Conservation (phyloP, 2,113 vertebrate species). For the Eublepharis macularius region DNA sequence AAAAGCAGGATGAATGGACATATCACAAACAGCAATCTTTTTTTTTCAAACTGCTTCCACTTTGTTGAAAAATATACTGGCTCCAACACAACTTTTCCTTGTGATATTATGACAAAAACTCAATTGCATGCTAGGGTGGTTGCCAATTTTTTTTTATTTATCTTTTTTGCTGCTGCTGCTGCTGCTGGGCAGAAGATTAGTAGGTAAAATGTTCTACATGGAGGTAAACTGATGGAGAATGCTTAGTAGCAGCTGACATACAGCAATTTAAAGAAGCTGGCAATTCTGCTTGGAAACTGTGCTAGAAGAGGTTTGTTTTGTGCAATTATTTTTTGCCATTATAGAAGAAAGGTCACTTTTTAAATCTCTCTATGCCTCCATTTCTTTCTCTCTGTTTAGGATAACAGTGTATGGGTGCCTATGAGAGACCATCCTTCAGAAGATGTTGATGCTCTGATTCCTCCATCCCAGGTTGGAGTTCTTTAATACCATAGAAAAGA, state of each 20-base stretch:
- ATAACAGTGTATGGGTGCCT: slow-evolving; percentile 53
- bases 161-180: background rate
- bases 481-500: accelerated
- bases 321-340: background rate
- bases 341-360: background rate
- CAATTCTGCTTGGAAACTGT: background rate
- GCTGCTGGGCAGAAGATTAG: background rate
- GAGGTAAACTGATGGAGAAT: background rate
- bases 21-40: background rate
- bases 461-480: background rate
- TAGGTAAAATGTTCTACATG: background rate
- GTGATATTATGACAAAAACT: background rate
- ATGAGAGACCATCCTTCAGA: slow-evolving; percentile 4
- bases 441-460: accelerated
- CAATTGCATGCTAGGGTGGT: background rate
- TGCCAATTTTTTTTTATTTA: no score
- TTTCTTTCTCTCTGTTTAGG: slow-evolving; percentile 5
- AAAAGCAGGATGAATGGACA: background rate
- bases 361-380: background rate
- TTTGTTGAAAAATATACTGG: background rate
- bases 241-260: background rate
- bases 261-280: background rate
- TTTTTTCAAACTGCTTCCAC: background rate
- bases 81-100: background rate
- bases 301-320: background rate